These are phyloP conservation scores for Tonatia bakeri DNA, from an alignment of 2,113 vertebrate genomes.

Conservation along the genomic window DNA sequence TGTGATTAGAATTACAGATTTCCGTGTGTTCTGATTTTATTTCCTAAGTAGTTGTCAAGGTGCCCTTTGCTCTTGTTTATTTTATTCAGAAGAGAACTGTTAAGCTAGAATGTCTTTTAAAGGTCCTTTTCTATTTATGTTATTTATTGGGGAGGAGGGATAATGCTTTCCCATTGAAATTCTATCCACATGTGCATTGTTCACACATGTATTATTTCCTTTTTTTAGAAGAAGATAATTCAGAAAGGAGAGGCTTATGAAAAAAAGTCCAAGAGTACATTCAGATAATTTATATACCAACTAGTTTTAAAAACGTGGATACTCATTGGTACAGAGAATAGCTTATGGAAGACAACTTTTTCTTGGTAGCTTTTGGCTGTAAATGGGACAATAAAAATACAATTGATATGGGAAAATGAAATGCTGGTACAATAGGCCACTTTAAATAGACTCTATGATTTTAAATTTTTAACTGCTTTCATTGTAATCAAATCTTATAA, in stretches of 20 bases:
- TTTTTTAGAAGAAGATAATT: not conserved
- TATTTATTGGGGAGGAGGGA: slow-evolving; percentile 30
- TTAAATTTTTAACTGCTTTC: not conserved
- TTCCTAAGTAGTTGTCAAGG: slow-evolving; percentile 60
- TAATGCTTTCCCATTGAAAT: slow-evolving; percentile 46
- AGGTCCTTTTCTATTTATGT: slow-evolving; percentile 51
- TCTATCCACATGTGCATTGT: slow-evolving; percentile 28
- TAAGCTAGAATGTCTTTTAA: slow-evolving; percentile 32
- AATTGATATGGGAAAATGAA: not conserved
- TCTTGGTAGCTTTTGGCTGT: not conserved
- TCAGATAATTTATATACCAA: slow-evolving; percentile 27
- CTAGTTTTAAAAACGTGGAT: not conserved
- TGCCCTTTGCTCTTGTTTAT: slow-evolving; percentile 62
- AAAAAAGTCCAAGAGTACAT: not conserved
- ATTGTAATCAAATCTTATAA: not conserved
- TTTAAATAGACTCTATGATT: not conserved
- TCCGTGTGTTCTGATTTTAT: slow-evolving; percentile 47
- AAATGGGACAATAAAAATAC: not conserved
- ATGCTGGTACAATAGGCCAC: not conserved
- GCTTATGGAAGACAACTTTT: slow-evolving; percentile 25
- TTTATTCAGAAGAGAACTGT: slow-evolving; percentile 49
- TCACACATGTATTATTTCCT: not conserved
- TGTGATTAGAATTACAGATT: slow-evolving; percentile 74
- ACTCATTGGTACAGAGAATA: not conserved
- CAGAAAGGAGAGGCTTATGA: not conserved